phyloP scores from a whole-genome alignment of 2,797 vertebrate species.

The Delichon dasypus region DNA sequence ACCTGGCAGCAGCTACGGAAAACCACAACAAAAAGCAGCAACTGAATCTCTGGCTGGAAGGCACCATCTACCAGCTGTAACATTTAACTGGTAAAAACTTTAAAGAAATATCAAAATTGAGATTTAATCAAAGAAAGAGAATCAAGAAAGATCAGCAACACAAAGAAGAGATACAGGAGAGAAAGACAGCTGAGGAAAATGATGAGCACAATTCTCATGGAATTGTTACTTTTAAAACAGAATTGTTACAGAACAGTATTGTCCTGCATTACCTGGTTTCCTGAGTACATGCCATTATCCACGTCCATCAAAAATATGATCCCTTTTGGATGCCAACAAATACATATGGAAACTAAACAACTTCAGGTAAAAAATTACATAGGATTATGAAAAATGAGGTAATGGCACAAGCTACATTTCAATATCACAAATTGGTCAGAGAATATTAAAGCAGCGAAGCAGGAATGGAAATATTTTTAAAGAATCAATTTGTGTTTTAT shows the following conservation, averaged over 20 bases:
- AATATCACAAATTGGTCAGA: neutral
- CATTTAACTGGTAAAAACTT: neutral
- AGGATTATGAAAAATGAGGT: neutral
- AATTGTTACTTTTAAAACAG: neutral
- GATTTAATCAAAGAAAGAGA: neutral
- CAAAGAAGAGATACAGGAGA: neutral
- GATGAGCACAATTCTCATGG: accelerated
- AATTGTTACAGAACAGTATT: neutral
- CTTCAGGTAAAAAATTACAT: neutral
- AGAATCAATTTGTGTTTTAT: neutral
- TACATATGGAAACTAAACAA: neutral
- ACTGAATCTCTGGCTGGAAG: neutral
- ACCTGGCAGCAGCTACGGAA: neutral
- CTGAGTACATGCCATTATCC: neutral
- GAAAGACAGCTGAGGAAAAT: neutral
- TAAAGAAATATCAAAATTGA: neutral
- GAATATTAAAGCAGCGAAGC: neutral
- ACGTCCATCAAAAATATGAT: neutral
- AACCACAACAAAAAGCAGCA: neutral
- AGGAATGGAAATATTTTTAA: neutral
- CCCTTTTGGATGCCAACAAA: neutral
- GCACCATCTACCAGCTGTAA: neutral
- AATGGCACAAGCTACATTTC: neutral
- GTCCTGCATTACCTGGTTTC: neutral
- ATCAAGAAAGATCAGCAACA: neutral